Conservation (phyloP, 2,113 vertebrate genomes). For the Vombatus ursinus region DNA sequence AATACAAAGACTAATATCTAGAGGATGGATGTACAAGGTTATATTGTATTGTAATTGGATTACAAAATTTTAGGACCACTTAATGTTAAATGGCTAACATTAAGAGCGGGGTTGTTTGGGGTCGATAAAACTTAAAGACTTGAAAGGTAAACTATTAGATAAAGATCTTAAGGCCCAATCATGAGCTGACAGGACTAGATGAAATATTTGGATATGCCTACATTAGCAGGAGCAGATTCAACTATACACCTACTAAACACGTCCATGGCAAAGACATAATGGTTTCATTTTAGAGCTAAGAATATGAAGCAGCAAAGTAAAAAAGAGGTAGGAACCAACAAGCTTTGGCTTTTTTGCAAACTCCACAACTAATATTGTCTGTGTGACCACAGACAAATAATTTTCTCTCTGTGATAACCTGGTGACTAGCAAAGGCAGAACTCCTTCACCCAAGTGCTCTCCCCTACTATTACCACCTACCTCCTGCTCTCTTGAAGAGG, state of each 20-base stretch:
- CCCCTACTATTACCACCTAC: not conserved
- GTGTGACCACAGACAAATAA: not conserved
- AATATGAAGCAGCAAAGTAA: not conserved
- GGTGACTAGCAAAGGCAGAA: not conserved
- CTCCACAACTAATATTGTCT: not conserved
- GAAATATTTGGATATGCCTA: not conserved
- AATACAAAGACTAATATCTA: not conserved
- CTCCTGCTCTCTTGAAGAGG: not conserved
- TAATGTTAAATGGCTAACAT: not conserved
- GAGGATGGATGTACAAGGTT: not conserved
- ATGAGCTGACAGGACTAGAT: not conserved
- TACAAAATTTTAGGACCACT: not conserved
- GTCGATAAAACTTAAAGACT: not conserved
- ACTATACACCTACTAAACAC: too few relatives aligned
- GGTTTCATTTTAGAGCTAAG: not conserved
- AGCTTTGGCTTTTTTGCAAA: not conserved
- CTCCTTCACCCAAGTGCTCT: not conserved
- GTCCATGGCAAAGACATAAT: not conserved
- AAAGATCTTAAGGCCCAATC: not conserved
- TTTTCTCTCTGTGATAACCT: not conserved
- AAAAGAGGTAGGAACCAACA: not conserved
- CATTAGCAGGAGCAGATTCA: not conserved
- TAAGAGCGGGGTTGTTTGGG: not conserved
- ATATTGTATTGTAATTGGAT: not conserved
- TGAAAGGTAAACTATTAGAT: not conserved